Percentiles rank a stretch among this genome's conserved stretches.
Conservation (phyloP, 2,113 vertebrate genomes). For the Reinhardtius hippoglossoides region DNA sequence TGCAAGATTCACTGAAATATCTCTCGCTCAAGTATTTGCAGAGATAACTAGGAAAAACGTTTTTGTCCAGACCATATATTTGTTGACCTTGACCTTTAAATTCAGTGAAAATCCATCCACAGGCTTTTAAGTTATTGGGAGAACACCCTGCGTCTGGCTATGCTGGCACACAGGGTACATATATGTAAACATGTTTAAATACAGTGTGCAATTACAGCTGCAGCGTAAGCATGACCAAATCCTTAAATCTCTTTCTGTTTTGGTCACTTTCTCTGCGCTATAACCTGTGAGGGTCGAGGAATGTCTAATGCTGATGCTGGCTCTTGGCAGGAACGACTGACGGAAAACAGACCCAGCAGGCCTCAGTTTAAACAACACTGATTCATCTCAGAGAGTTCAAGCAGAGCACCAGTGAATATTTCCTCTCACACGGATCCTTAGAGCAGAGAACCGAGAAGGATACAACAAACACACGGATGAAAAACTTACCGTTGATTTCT, state of each 20-base stretch:
- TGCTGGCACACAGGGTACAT: too few species aligned
- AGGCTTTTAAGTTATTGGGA: too few species aligned
- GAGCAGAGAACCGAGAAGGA: not conserved
- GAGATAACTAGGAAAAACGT: too few species aligned
- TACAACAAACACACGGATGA: not conserved
- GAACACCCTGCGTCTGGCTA: too few species aligned
- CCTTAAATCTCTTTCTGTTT: not conserved
- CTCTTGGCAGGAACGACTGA: slow-evolving; percentile 19
- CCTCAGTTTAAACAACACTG: slow-evolving; percentile 25
- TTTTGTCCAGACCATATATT: too few species aligned
- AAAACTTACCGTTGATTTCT: slow-evolving; percentile 90
- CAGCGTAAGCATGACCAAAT: not conserved
- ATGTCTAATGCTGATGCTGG: not conserved
- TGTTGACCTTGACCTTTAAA: too few species aligned
- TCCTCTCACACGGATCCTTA: not conserved
- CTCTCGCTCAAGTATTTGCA: too few species aligned
- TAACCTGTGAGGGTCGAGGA: not conserved
- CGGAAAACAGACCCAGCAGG: not conserved
- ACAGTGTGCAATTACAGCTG: not conserved
- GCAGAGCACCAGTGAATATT: slow-evolving; percentile 1
- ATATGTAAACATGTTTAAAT: too few species aligned
- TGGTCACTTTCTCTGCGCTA: not conserved
- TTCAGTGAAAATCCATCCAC: too few species aligned
- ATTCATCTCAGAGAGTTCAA: slow-evolving; percentile 5
- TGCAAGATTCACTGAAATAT: too few species aligned